These are phyloP conservation scores for Meteorus sp. DNA, from an alignment of 1,140 invertebrate genomes.

Conservation along the genomic window DNA sequence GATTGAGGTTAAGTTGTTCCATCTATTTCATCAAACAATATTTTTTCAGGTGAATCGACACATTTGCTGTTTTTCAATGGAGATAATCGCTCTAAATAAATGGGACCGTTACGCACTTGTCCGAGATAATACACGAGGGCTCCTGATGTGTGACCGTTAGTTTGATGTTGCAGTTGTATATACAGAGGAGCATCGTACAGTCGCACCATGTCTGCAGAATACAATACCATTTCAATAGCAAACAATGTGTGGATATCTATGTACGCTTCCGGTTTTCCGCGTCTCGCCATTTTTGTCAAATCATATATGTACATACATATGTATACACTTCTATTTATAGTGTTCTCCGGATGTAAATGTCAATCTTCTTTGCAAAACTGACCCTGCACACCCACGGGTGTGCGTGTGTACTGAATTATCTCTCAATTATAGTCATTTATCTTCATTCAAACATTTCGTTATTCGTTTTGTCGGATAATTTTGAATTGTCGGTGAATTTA, in stretches of 20 bases:
- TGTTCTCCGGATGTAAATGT: slow-evolving; percentile 15
- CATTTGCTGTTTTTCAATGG: not conserved
- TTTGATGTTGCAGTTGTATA: slow-evolving; percentile 16
- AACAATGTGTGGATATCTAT: not conserved
- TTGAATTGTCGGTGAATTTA: too few relatives aligned
- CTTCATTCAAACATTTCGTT: not conserved
- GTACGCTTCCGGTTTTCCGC: slow-evolving; percentile 11
- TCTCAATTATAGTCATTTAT: slow-evolving; percentile 2
- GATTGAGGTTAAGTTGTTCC: too few relatives aligned
- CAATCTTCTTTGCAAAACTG: slow-evolving; percentile 10
- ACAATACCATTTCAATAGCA: slow-evolving; percentile 7
- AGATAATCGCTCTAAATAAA: not conserved
- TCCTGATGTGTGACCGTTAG: slow-evolving; percentile 12
- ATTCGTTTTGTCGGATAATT: too few relatives aligned
- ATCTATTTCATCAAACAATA: too few relatives aligned
- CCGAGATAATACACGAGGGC: slow-evolving; percentile 10
- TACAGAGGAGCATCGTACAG: too few relatives aligned
- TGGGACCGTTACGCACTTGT: slow-evolving; percentile 10
- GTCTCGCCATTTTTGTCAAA: slow-evolving; percentile 15
- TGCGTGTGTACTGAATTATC: not conserved
- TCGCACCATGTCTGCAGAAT: not conserved
- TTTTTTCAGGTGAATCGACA: not conserved
- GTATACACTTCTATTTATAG: too few relatives aligned
- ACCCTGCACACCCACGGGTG: not conserved
- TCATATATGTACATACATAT: not conserved